Percentiles rank a stretch among this genome's conserved stretches.
Evolutionary conservation across 2,113 vertebrate genomes (phyloP).

Genomic region (Oncorhynchus mykiss): DNA sequence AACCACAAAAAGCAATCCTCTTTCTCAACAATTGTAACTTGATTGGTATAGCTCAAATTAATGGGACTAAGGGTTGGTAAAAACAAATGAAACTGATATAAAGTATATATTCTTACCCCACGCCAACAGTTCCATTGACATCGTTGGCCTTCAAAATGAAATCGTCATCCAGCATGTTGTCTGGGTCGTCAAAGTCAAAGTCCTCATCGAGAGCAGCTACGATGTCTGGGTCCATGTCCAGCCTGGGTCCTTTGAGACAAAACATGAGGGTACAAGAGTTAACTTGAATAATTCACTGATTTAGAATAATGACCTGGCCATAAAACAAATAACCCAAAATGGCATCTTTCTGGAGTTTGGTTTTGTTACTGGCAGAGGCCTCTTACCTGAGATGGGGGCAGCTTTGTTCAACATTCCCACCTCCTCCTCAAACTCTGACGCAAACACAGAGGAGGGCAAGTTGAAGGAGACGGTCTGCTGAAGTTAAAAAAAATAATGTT

Average conservation of each 20-base stretch:
- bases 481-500: conserved; percentile 1
- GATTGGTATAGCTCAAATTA: too few relatives aligned
- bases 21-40: too few relatives aligned
- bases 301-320: background rate
- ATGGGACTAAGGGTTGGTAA: too few relatives aligned
- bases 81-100: background rate
- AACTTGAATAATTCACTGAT: background rate
- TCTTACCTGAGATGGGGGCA: conserved; percentile 89
- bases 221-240: conserved; percentile 97
- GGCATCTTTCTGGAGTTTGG: background rate
- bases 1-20: too few relatives aligned
- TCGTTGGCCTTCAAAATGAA: conserved; percentile 87
- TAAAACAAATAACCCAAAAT: background rate
- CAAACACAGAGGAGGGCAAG: conserved; percentile 95
- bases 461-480: conserved; percentile 81
- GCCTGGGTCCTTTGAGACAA: conserved; percentile 79
- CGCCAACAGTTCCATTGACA: background rate
- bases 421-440: conserved; percentile 95
- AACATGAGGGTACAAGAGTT: too few relatives aligned
- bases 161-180: conserved; percentile 93
- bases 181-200: conserved; percentile 91
- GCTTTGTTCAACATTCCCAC: conserved; percentile 97
- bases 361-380: background rate
- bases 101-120: conserved; percentile 51
- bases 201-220: conserved; percentile 95